Evolutionary conservation across 2,888 invertebrate genomes (phyloP).

Genomic region (Tetrapedia diversipes): DNA sequence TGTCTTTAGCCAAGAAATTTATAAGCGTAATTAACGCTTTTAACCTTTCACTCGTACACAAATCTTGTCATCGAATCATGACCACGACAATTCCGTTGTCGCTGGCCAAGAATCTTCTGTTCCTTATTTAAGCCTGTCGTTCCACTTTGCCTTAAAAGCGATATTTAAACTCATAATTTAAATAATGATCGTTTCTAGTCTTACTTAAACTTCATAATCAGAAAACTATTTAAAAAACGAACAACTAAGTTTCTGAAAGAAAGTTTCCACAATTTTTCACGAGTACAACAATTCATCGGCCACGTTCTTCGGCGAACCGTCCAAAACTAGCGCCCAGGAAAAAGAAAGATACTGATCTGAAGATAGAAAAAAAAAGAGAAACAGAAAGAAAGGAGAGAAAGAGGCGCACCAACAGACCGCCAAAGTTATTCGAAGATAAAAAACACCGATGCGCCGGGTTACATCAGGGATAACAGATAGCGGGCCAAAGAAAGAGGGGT

Average conservation of each 20-base stretch:
- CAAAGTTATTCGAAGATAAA: conserved; percentile 38
- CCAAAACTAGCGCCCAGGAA: neutral
- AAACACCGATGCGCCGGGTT: conserved; percentile 38
- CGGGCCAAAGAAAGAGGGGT: conserved; percentile 35
- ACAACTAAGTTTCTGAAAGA: neutral
- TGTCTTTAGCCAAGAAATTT: too few relatives aligned
- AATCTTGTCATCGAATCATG: neutral
- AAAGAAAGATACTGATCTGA: neutral
- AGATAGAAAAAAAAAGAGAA: neutral
- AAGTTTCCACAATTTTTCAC: neutral
- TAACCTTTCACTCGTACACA: neutral
- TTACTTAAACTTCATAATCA: neutral
- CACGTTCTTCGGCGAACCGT: neutral
- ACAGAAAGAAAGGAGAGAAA: neutral
- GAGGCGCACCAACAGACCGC: neutral
- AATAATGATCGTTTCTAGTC: neutral
- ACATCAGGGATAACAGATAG: conserved; percentile 60
- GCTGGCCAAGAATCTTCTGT: conserved; percentile 17
- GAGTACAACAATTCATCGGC: too few relatives aligned
- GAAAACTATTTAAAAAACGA: neutral
- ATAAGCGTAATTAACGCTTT: neutral
- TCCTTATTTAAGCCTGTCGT: conserved; percentile 16
- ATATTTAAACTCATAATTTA: neutral
- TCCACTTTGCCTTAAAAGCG: neutral
- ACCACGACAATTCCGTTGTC: neutral